phyloP scores from a whole-genome alignment of 92 coral and sea anemone species.

The Porites divaricata region DNA sequence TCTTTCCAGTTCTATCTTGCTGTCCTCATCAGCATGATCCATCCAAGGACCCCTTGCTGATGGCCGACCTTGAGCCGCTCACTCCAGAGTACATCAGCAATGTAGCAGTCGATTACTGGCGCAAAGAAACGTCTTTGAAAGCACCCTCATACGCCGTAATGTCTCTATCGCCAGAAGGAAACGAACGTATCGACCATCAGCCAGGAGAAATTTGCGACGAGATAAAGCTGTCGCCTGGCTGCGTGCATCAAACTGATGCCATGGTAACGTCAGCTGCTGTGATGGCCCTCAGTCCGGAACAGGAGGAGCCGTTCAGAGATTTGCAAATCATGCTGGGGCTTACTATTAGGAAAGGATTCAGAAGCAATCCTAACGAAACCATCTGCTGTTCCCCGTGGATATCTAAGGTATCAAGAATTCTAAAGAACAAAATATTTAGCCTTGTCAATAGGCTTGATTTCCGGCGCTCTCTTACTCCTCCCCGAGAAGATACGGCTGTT shows the following conservation, averaged over 20 bases:
- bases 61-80: slow-evolving; percentile 50
- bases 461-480: too few species aligned
- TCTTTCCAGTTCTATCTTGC: slow-evolving; percentile 62
- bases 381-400: slow-evolving; percentile 13
- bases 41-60: slow-evolving; percentile 29
- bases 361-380: slow-evolving; percentile 44
- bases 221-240: slow-evolving; percentile 50
- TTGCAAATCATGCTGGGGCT: slow-evolving; percentile 83
- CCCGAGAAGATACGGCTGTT: too few species aligned
- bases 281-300: slow-evolving; percentile 63
- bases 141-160: slow-evolving; percentile 60
- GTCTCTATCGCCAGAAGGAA: slow-evolving; percentile 60
- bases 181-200: slow-evolving; percentile 70
- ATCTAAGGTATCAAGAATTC: background rate
- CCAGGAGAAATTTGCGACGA: slow-evolving; percentile 40
- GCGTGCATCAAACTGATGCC: slow-evolving; percentile 78
- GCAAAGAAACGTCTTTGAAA: slow-evolving; percentile 25
- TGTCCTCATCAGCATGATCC: slow-evolving; percentile 38
- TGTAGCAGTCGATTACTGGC: slow-evolving; percentile 77
- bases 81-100: slow-evolving; percentile 76
- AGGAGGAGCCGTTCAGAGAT: slow-evolving; percentile 82
- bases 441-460: too few species aligned
- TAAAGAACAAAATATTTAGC: background rate
- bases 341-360: slow-evolving; percentile 54
- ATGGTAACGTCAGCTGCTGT: slow-evolving; percentile 89